Percentiles rank a stretch among this genome's conserved stretches.
Conservation (phyloP, 37 sponge, comb jelly and placozoan genomes). For the Amphimedon queenslandica region DNA sequence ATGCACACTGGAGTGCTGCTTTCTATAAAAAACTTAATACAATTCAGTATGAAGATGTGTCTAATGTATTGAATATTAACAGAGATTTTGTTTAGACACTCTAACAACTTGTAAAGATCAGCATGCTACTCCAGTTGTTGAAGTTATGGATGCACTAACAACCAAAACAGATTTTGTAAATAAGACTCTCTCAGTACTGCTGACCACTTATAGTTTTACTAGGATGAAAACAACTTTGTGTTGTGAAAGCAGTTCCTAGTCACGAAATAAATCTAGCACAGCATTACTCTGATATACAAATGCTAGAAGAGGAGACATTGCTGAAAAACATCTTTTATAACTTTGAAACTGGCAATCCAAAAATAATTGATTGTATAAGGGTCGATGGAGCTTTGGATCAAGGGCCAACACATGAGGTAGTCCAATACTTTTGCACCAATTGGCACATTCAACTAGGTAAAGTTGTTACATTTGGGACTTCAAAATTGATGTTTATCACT, state of each 20-base stretch:
- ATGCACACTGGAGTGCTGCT: conserved; percentile 32
- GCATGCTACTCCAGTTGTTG: conserved; percentile 28
- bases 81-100: conserved; percentile 48
- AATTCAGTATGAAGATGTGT: conserved; percentile 36
- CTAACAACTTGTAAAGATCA: conserved; percentile 29
- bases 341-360: too few relatives aligned
- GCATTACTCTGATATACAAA: too few relatives aligned
- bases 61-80: conserved; percentile 26
- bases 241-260: conserved; percentile 18
- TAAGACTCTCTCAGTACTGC: conserved; percentile 17
- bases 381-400: conserved; percentile 30
- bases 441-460: conserved; percentile 12
- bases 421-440: conserved; percentile 23
- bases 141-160: conserved; percentile 7
- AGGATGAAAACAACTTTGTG: conserved; percentile 18
- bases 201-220: conserved; percentile 49
- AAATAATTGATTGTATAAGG: too few relatives aligned
- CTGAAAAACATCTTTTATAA: too few relatives aligned
- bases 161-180: conserved; percentile 54
- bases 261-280: too few relatives aligned
- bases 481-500: too few relatives aligned
- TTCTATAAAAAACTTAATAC: conserved; percentile 13
- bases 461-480: conserved; percentile 12
- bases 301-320: conserved; percentile 19
- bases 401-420: conserved; percentile 31